These are phyloP conservation scores for Lacanobia oleracea DNA, from an alignment of 2,888 invertebrate genomes.

Conservation along the genomic window DNA sequence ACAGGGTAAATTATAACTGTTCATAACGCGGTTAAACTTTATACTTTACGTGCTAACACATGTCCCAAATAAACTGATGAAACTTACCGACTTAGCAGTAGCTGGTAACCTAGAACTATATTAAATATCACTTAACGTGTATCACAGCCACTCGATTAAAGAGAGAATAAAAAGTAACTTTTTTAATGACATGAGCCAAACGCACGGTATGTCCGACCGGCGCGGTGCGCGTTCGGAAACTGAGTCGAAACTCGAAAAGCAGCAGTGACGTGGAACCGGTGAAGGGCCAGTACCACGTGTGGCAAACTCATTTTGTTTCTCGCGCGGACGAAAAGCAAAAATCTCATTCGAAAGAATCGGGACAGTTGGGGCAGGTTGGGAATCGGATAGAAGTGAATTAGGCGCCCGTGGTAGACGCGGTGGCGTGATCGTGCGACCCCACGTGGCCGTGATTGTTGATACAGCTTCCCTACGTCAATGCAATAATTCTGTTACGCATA, in stretches of 20 bases:
- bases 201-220: slow-evolving; percentile 72
- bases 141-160: slow-evolving; percentile 78
- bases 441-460: slow-evolving; percentile 59
- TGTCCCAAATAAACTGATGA: slow-evolving; percentile 42
- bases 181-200: slow-evolving; percentile 43
- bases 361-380: slow-evolving; percentile 39
- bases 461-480: slow-evolving; percentile 49
- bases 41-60: slow-evolving; percentile 66
- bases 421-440: slow-evolving; percentile 65
- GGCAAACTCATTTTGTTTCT: slow-evolving; percentile 60
- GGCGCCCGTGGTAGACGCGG: slow-evolving; percentile 56
- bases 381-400: slow-evolving; percentile 44
- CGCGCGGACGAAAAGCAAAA: slow-evolving; percentile 32
- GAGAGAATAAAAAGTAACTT: slow-evolving; percentile 63
- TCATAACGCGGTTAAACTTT: slow-evolving; percentile 62
- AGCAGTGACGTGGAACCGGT: slow-evolving; percentile 67
- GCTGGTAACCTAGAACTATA: slow-evolving; percentile 67
- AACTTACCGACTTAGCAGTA: slow-evolving; percentile 72
- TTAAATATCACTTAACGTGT: slow-evolving; percentile 77
- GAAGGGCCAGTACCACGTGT: slow-evolving; percentile 66
- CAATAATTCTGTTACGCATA: slow-evolving; percentile 31
- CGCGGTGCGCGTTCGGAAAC: slow-evolving; percentile 81
- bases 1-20: slow-evolving; percentile 52
- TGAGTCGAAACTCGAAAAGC: slow-evolving; percentile 68
- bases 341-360: slow-evolving; percentile 36